Percentiles rank a stretch among this genome's conserved stretches.
phyloP scores from a whole-genome alignment of 2,113 vertebrate species.

The Sterna hirundo region DNA sequence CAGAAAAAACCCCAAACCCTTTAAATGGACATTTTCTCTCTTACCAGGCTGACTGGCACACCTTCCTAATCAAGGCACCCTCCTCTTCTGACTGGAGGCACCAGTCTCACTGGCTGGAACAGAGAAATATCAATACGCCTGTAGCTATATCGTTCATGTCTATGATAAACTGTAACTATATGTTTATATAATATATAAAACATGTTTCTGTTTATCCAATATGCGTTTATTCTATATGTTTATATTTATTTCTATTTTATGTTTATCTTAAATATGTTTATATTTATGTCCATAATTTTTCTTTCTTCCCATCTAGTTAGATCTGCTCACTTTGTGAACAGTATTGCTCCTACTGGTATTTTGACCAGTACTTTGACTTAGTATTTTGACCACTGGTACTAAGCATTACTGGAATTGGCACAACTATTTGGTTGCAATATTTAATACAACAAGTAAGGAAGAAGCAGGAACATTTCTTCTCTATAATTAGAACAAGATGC shows the following conservation, averaged over 20 bases:
- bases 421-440: background rate
- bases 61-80: background rate
- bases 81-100: background rate
- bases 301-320: background rate
- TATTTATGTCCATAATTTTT: background rate
- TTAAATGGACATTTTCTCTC: background rate
- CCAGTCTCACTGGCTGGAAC: background rate
- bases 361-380: too few relatives aligned
- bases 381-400: background rate
- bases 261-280: background rate
- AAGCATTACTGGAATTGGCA: background rate
- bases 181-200: background rate
- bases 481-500: background rate
- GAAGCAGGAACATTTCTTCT: background rate
- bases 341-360: background rate
- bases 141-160: background rate
- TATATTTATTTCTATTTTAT: background rate
- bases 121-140: background rate
- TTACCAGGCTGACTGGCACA: background rate
- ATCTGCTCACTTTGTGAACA: background rate
- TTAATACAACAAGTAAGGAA: background rate
- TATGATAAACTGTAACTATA: background rate
- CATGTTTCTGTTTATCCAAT: background rate
- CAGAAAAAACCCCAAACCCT: accelerated
- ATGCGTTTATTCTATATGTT: background rate